Evolutionary conservation across 92 coral and sea anemone genomes (phyloP), one percentile per base, ranked within the genome.

Genomic region (Diadumene lineata): DNA sequence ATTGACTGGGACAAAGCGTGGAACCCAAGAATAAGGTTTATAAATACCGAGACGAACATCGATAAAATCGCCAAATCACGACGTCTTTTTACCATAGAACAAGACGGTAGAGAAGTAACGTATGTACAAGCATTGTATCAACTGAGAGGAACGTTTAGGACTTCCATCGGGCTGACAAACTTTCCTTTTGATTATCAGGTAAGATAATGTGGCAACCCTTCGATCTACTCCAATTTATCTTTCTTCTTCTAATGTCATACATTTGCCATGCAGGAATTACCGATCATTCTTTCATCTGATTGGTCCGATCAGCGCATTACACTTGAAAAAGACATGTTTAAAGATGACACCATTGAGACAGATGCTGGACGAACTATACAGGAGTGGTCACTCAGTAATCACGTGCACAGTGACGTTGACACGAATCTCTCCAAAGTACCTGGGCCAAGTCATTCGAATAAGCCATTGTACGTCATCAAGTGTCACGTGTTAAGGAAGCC

Each of bases 141-240:
- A 63, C 50, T 79, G 48, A 43, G 70, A 60, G 81, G 82, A 29
- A 81, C 86, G 0, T 81, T 81, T 65, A 81, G 56, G 55, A 64
- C 67, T 23, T 55, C 56, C 57, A 28, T 81, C 43, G 75, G 66
- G 29, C 75, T 81, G 29, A 24, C 23, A 27, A 63, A 81, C 31
- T 81, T 81, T 50, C 81, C 86, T 8, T 22, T 81, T 8, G 86
- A 81, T 43, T 74, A 22, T 22, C 86, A 81, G 86, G 86, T 79
- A n/a, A n/a, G n/a, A n/a, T n/a, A n/a, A n/a, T n/a, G n/a, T n/a
- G n/a, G n/a, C n/a, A n/a, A n/a, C n/a, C n/a, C n/a, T n/a, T n/a
- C n/a, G n/a, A n/a, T n/a, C 65, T 60, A 1, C 29, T 27, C 65
- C 8, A 1, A 6, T 22, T 26, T 18, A 22, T 60, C 32, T 31